These are phyloP conservation scores for Gnathonemus echidnorhynchus DNA, from an alignment of 2,113 vertebrate species.

Conservation along the genomic window DNA sequence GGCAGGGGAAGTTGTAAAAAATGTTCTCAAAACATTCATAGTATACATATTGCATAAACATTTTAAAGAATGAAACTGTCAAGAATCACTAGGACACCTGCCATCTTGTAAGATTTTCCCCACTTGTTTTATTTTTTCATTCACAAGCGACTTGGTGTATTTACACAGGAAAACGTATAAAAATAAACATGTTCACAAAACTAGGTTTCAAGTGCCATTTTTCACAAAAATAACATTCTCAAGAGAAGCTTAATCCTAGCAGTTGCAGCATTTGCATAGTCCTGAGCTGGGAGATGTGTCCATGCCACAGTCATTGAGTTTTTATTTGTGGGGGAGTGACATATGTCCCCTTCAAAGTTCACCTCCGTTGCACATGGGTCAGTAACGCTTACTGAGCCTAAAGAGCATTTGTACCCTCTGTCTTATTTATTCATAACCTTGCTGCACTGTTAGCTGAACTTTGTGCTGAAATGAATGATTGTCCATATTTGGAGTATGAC, in stretches of 20 bases:
- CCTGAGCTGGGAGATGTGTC: neutral
- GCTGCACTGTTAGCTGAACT: neutral
- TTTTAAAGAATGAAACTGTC: neutral
- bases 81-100: neutral
- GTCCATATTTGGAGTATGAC: neutral
- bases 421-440: neutral
- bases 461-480: neutral
- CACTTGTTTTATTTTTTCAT: neutral
- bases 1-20: neutral
- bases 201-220: neutral
- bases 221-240: neutral
- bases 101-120: neutral
- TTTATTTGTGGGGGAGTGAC: neutral
- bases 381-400: neutral
- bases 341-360: neutral
- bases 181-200: neutral
- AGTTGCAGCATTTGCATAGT: neutral
- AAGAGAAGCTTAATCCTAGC: neutral
- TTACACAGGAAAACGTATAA: neutral
- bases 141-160: neutral
- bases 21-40: neutral
- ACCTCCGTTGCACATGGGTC: neutral
- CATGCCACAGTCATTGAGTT: neutral
- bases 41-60: neutral
- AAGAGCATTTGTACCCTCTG: neutral